phyloP scores from a whole-genome alignment of 92 coral and sea anemone species.

The Porites lobata region DNA sequence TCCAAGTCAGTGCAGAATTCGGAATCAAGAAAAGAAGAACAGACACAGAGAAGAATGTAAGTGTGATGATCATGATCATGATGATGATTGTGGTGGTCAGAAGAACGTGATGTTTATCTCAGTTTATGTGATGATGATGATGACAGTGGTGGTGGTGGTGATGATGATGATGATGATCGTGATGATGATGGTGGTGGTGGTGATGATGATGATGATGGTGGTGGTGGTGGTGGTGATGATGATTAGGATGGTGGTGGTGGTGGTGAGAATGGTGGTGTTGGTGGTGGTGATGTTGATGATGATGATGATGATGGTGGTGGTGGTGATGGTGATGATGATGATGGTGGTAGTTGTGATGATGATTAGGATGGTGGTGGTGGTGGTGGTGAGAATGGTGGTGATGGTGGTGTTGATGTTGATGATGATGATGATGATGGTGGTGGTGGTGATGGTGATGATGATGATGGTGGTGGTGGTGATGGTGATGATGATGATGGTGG shows the following conservation, averaged over 20 bases:
- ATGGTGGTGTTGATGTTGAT: no score
- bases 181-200: no score
- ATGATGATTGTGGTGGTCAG: background rate
- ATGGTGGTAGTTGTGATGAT: background rate
- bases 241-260: no score
- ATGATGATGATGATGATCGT: background rate
- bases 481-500: background rate
- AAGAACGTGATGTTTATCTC: no score
- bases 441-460: background rate
- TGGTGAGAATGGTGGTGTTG: background rate
- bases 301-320: background rate
- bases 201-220: no score
- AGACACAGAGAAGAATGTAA: constrained; percentile 67
- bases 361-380: background rate
- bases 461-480: background rate
- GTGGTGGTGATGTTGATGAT: background rate
- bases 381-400: no score
- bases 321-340: background rate
- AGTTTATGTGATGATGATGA: no score
- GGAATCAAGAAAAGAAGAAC: constrained; percentile 89
- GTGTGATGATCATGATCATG: background rate
- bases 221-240: no score
- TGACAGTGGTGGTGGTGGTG: background rate
- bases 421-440: background rate
- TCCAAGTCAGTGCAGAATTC: constrained; percentile 78